A percentile compares a stretch with the other conserved stretches of the same genome.
These are phyloP conservation scores for Aspiorhynchus laticeps DNA, from an alignment of 2,113 vertebrate species.

Conservation along the genomic window DNA sequence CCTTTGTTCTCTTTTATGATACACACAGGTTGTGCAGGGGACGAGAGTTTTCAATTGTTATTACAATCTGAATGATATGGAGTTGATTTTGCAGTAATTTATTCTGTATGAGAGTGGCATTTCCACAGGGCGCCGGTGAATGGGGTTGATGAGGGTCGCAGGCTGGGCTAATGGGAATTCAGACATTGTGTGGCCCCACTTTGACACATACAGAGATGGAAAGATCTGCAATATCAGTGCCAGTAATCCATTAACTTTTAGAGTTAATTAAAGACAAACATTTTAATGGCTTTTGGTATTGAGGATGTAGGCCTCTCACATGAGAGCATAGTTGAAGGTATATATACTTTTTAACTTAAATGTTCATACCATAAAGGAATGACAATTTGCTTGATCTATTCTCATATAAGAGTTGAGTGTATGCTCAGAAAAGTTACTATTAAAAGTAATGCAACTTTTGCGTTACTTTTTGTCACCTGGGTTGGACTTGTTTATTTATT, in stretches of 20 bases:
- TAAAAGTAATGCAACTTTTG: too few relatives aligned
- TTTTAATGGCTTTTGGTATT: conserved; percentile 13
- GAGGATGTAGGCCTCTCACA: background rate
- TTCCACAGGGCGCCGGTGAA: conserved; percentile 4
- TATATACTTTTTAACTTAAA: background rate
- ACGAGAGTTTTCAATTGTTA: background rate
- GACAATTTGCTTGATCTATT: background rate
- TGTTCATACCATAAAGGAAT: background rate
- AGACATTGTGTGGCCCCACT: background rate
- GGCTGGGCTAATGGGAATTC: conserved; percentile 24
- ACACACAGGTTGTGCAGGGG: background rate
- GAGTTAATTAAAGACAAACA: conserved; percentile 36
- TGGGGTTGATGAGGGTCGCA: conserved; percentile 32
- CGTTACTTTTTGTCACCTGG: too few relatives aligned
- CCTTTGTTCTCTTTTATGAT: background rate
- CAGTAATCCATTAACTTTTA: conserved; percentile 24
- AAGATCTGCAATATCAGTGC: background rate
- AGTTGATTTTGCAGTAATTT: background rate
- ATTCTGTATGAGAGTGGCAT: background rate
- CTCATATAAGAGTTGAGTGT: background rate
- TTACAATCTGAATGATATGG: background rate
- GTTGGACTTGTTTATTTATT: too few relatives aligned
- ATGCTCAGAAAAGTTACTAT: too few relatives aligned
- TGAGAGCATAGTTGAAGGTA: background rate
- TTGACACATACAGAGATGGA: conserved; percentile 2